phyloP scores from a whole-genome alignment of 2,888 invertebrate genomes.

The Bibio marci region DNA sequence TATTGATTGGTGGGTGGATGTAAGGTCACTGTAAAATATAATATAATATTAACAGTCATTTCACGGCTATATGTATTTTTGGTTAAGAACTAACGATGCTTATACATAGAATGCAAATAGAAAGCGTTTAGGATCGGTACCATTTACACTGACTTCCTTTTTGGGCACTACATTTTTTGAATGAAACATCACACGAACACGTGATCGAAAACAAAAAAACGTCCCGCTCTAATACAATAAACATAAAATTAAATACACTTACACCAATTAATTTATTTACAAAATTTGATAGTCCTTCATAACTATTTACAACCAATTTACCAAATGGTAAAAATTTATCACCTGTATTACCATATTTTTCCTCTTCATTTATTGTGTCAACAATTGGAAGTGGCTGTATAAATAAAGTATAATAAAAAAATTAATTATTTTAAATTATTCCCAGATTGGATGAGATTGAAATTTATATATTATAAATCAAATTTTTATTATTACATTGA shows the following conservation, averaged over 20 bases:
- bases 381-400: constrained; percentile 49
- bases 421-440: not conserved
- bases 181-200: no score
- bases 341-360: constrained; percentile 62
- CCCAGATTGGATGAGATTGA: not conserved
- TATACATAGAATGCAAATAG: no score
- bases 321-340: constrained; percentile 47
- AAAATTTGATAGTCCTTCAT: constrained; percentile 47
- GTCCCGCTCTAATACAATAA: no score
- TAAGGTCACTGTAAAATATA: no score
- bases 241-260: constrained; percentile 16
- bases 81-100: no score
- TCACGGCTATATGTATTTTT: no score
- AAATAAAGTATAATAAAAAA: constrained; percentile 6
- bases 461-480: not conserved
- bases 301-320: constrained; percentile 45
- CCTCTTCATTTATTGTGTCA: constrained; percentile 56
- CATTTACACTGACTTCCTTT: no score
- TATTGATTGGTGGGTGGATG: no score
- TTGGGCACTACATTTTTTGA: no score
- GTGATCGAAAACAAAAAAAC: no score
- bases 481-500: constrained; percentile 17
- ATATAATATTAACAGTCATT: no score
- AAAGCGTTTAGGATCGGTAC: no score
- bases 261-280: constrained; percentile 45